Base-by-base conservation (phyloP, 2,113 vertebrate genomes). In the Heterochromis multidens region DNA sequence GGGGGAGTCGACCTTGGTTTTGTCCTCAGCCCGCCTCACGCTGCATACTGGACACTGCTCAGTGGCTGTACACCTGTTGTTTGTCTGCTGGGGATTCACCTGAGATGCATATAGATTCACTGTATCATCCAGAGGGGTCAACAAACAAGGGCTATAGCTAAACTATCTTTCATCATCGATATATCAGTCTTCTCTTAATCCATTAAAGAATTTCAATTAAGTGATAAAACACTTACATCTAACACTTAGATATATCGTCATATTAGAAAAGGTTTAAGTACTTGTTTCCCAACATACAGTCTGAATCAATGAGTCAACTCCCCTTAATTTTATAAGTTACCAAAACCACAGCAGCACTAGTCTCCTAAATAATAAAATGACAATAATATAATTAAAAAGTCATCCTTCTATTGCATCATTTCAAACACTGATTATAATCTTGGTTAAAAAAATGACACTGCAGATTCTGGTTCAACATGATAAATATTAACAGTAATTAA, bases 1-100 rank as follows among this genome's bases (percentile, higher is more conserved):
- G 3, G 14, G 14, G 84, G 12, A 33, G 84, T 83, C 4, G 78
- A 43, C 86, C 89, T 90, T 90, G 86, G 80, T 83, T 78, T 77
- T 84, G 87, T 11, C 79, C 88, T 83, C 46, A 37, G 40, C 21
- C 61, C 67, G 49, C 58, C 62, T 84, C 81, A 33, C 78, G 29
- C 43, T 31, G 65, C 77, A 58, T 33, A 17, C 31, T 67, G 37
- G 59, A 77, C 74, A 27, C 62, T 46, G 82, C 46, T 54, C 40
- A 11, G 21, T 59, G 37, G 49, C 82, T 58, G 67, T 80, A 90
- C 91, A 91, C 84, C 88, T 91, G 84, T 90, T 87, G 80, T 85
- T 63, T 77, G 5, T 81, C 59, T 62, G 65, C 77, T 65, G 87
- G 40, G 56, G 81, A 79, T 63, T 49, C 79, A 78, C 10, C 17